These are phyloP conservation scores for Alouatta palliata DNA, from an alignment of 2,113 vertebrate genomes.

Conservation along the genomic window DNA sequence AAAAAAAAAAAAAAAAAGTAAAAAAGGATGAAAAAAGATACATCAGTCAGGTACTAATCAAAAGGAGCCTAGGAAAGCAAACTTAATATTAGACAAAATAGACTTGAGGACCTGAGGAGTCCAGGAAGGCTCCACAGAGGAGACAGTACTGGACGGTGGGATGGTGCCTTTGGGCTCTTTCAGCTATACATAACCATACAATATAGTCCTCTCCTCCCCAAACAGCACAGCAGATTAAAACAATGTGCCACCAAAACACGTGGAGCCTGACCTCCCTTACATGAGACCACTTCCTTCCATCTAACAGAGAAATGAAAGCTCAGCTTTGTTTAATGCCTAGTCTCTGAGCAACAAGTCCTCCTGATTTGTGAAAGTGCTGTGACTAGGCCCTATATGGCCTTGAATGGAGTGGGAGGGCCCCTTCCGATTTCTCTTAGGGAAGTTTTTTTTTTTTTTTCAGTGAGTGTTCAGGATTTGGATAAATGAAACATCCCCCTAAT, in stretches of 20 bases:
- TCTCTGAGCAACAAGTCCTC: background rate
- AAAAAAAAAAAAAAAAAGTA: background rate
- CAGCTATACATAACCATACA: background rate
- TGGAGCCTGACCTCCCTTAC: background rate
- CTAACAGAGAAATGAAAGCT: background rate
- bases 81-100: background rate
- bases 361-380: background rate
- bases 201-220: background rate
- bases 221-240: background rate
- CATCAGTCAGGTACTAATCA: background rate
- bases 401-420: background rate
- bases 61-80: background rate
- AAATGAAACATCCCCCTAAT: background rate
- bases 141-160: background rate
- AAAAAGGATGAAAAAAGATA: background rate
- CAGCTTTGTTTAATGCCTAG: background rate
- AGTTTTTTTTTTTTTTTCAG: background rate
- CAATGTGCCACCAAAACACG: background rate
- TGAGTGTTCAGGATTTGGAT: background rate
- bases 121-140: background rate
- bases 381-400: background rate
- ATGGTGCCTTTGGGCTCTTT: background rate
- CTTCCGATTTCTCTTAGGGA: slow-evolving; percentile 2
- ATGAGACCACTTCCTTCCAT: background rate
- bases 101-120: background rate